phyloP scores from a whole-genome alignment of 2,888 invertebrate species.

The Acronicta aceris region DNA sequence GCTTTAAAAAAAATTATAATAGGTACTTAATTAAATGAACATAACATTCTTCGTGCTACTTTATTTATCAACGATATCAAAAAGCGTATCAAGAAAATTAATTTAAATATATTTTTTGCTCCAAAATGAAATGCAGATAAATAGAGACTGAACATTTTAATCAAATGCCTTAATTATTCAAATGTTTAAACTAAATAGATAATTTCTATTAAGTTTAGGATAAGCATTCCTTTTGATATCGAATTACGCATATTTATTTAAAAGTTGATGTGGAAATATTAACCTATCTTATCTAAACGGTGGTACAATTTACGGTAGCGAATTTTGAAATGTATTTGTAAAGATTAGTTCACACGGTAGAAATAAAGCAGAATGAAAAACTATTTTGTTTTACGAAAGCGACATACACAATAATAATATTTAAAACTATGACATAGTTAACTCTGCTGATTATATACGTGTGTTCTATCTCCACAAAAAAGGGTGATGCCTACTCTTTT shows the following conservation, averaged over 20 bases:
- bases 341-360: slow-evolving; percentile 7
- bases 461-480: no score
- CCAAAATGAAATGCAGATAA: slow-evolving; percentile 12
- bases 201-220: slow-evolving; percentile 3
- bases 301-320: slow-evolving; percentile 42
- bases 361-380: no score
- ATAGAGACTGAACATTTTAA: no score
- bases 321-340: slow-evolving; percentile 17
- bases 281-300: slow-evolving; percentile 46
- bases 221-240: neutral
- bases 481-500: no score
- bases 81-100: neutral
- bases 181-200: slow-evolving; percentile 21
- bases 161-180: slow-evolving; percentile 13
- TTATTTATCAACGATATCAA: neutral
- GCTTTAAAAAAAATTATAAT: no score
- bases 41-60: neutral
- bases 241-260: slow-evolving; percentile 22
- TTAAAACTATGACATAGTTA: no score
- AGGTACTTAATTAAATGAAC: neutral
- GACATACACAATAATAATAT: no score
- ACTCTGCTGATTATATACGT: no score
- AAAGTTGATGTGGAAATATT: slow-evolving; percentile 29
- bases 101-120: slow-evolving; percentile 12
- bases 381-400: no score